These are phyloP conservation scores for Clitarchus hookeri DNA, from an alignment of 2,888 invertebrate species.

Conservation along the genomic window DNA sequence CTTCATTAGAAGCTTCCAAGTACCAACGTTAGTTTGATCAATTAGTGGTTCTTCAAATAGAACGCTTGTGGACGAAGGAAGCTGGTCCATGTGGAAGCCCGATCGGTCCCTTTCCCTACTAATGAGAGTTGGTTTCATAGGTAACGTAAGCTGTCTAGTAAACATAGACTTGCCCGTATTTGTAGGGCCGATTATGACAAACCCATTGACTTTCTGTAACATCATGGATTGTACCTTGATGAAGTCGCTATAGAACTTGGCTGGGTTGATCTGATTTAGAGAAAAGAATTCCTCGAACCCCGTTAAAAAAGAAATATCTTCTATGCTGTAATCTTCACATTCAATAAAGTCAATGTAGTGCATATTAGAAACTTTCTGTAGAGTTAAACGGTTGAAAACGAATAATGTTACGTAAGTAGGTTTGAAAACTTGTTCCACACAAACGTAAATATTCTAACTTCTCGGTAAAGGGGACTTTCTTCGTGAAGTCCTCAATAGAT, in stretches of 20 bases:
- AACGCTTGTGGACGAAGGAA: not conserved
- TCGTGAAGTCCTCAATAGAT: too few species aligned
- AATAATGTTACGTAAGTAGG: not conserved
- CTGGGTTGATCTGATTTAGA: not conserved
- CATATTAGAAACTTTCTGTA: not conserved
- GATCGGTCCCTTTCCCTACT: not conserved
- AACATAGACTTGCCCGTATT: conserved; percentile 11
- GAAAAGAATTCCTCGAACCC: not conserved
- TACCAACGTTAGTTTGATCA: not conserved
- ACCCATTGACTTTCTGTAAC: not conserved
- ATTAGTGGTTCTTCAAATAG: conserved; percentile 15
- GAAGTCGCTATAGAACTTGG: not conserved
- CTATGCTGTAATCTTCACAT: not conserved
- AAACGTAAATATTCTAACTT: too few species aligned
- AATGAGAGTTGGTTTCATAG: not conserved
- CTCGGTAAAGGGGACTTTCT: too few species aligned
- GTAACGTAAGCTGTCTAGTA: not conserved
- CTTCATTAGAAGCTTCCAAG: not conserved
- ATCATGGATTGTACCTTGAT: not conserved
- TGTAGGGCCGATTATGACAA: not conserved
- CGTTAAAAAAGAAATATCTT: not conserved
- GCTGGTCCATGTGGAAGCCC: not conserved
- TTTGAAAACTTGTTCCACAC: not conserved
- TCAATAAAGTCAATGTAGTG: not conserved
- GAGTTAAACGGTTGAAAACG: not conserved